Percentiles rank a stretch among this genome's conserved stretches.
Conservation (phyloP, 2,888 invertebrate species). For the Stenodera caucasica region DNA sequence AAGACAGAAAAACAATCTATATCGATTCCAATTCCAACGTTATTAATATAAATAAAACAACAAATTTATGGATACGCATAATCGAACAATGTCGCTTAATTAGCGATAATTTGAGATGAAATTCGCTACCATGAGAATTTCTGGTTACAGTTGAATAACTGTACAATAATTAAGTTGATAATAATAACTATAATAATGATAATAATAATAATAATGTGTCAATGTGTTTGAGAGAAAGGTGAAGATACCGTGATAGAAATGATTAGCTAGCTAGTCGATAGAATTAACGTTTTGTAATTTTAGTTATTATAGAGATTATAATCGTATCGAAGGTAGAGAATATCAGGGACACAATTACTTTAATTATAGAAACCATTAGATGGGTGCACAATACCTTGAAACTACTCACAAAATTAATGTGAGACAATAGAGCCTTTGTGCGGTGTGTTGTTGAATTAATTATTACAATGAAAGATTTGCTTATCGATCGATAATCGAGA, state of each 20-base stretch:
- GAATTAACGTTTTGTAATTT: conserved; percentile 5
- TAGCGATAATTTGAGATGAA: neutral
- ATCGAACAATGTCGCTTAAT: neutral
- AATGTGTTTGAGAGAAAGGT: neutral
- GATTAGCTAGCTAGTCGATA: neutral
- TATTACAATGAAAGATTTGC: no score
- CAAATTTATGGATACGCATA: no score
- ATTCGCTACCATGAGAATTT: neutral
- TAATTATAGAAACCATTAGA: conserved; percentile 3
- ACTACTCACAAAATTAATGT: neutral
- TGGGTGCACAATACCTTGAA: neutral
- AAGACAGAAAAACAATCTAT: no score
- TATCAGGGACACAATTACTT: neutral
- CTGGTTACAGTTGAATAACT: neutral
- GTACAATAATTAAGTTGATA: neutral
- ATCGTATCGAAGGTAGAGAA: neutral
- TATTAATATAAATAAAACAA: no score
- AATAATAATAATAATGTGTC: no score
- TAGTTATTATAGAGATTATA: neutral
- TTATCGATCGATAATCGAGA: no score
- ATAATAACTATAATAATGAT: neutral
- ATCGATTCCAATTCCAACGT: no score
- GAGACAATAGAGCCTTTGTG: neutral
- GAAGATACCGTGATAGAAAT: conserved; percentile 1
- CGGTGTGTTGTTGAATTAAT: no score